Base-by-base conservation (phyloP, 2,113 vertebrate genomes). In the Dascyllus trimaculatus region DNA sequence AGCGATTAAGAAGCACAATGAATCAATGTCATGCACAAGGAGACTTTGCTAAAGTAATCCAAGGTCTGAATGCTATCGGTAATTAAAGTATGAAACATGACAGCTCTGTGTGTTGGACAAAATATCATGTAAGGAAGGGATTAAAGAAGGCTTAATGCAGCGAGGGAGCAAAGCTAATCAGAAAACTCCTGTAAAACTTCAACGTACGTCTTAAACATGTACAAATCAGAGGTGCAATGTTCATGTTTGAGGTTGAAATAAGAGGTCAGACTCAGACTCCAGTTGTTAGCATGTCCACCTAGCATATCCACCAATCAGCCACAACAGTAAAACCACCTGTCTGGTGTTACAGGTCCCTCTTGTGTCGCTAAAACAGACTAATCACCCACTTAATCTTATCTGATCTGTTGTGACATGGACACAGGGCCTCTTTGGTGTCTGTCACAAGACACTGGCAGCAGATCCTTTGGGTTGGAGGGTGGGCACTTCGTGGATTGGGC, bases 121-220 rank as follows among this genome's bases (percentile, higher is more conserved):
- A 85, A 57, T 26, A 67, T 15, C 2, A 17, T 48, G 32, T 65
- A 74, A 58, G 17, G 1, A 38, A 35, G 11, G 49, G 58, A 85
- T 85, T 69, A 72, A 63, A 81, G 2, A 35, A 57, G 24, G 11
- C 25, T 82, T 75, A 56, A 65, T 59, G 71, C 18, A 77, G 52
- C 26, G 40, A 29, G 2, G 40, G n/a, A 49, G 4, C 51, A 59
- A 63, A 62, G 17, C n/a, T 54, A 54, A 74, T 74, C 25, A 45
- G 14, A 67, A 80, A 61, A 65, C 43, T 7, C 54, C 26, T 40
- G 18, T 25, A 25, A 53, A 69, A 43, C 22, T 38, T 8, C 6
- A 40, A 19, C n/a, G 53, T 24, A 24, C 8, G 24, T 48, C 14
- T 21, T n/a, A 51, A 51, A 51, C 14, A 19, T 8, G 15, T 7